Base-by-base conservation (phyloP, 2,797 vertebrate genomes). In the Hippocampus kuda region DNA sequence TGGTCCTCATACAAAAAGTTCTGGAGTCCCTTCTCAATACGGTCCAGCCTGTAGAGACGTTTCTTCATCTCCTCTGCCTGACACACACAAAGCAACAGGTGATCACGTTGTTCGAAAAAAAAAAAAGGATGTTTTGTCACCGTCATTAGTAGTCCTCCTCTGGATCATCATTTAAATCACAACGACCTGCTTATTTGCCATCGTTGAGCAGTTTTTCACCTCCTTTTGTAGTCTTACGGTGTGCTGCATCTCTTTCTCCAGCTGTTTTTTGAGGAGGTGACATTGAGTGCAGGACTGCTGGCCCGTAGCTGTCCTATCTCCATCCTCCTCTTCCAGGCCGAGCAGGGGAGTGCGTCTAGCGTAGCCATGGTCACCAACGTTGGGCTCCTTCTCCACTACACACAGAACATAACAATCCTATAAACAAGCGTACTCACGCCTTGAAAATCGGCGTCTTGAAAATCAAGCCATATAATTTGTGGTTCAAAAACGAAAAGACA, bases 41-140 rank as follows among this genome's bases (percentile, higher is more conserved):
- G 87, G 71, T 89, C 88, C 1, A 92, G 89, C 3, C 89, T 86
- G 79, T 88, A 89, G 27, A 93, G 84, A 0, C 91, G 90, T 72
- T 90, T 92, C 85, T 90, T 93, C 91, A 93, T 91, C 79, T 91
- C 91, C 70, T 91, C 91, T 10, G 85, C 89, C 92, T 93, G 77
- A 41, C 0, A 34, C 18, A 57, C 4, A 73, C 38, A 76, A 18
- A 67, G 49, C 49, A 51, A 51, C 16, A 49, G 48, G 16, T 5
- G 48, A 20, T 46, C 16, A 16, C 0, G 2, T 48, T 48, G 46
- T 48, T 15, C 1, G 4, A 13, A 16, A 46, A 44, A 15, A 49
- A 51, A 18, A 51, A 7, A 2, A 51, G 7, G 5, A 18, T 51
- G 18, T 51, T 38, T 51, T 7, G 18, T 20, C 5, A 9, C 20